Evolutionary conservation across 2,797 vertebrate genomes (phyloP).

Genomic region (Phrynocephalus guinanensis): DNA sequence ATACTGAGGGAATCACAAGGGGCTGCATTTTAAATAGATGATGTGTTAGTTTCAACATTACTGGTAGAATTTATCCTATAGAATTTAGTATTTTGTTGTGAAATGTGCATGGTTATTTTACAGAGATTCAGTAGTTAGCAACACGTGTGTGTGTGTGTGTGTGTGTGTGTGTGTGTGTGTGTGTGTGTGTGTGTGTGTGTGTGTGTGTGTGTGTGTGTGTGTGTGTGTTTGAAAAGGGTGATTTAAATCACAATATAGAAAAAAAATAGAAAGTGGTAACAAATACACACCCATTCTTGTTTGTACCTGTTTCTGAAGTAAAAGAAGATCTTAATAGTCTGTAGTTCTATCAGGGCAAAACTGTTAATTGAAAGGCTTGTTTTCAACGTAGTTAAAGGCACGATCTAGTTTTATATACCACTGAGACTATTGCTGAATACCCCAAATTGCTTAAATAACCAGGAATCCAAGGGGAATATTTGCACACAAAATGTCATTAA

Average conservation of each 20-base stretch:
- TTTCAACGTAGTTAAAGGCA: not conserved
- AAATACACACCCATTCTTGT: slow-evolving; percentile 21
- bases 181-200: not conserved
- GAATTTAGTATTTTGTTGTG: slow-evolving; percentile 26
- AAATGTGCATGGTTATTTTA: slow-evolving; percentile 56
- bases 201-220: slow-evolving; percentile 26
- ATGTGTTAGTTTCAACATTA: slow-evolving; percentile 12
- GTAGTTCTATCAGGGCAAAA: not conserved
- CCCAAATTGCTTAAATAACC: not conserved
- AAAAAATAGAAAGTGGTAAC: slow-evolving; percentile 54
- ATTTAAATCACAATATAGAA: slow-evolving; percentile 29
- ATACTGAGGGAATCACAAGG: slow-evolving; percentile 28
- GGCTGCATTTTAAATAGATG: slow-evolving; percentile 12
- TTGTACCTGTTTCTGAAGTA: slow-evolving; percentile 37
- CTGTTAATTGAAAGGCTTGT: not conserved
- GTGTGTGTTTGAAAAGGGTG: slow-evolving; percentile 17
- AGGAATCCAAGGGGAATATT: not conserved
- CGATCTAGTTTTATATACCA: not conserved
- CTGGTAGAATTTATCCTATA: slow-evolving; percentile 36
- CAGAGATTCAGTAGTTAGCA: slow-evolving; percentile 31
- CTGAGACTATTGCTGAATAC: not conserved
- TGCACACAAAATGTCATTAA: not conserved
- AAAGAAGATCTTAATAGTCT: slow-evolving; percentile 18
- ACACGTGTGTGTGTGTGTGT: slow-evolving; percentile 39
- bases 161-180: slow-evolving; percentile 21